Base-by-base conservation (phyloP, 2,113 vertebrate genomes). In the Charadrius vociferus region DNA sequence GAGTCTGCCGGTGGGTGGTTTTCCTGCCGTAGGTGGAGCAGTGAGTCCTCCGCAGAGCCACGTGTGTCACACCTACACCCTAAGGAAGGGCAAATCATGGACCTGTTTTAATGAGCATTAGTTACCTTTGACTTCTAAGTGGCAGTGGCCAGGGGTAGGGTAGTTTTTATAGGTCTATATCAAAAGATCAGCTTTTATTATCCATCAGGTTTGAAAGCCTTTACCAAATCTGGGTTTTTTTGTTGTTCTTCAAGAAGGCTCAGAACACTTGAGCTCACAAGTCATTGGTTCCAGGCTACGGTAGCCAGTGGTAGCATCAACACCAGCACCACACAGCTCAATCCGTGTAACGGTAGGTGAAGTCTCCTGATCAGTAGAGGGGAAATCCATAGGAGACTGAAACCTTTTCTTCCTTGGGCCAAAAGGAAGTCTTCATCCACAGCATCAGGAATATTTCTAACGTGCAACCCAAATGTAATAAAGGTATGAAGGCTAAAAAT, bases 401-500 rank as follows among this genome's bases (percentile, higher is more conserved):
- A 87, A 94, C 30, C 3, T 58, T 56, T 89, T 92, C 52, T 83
- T 82, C 49, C 78, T 41, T 75, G 34, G 50, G 43, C 49, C 49
- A 73, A 89, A 45, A 89, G 73, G 53, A 91, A 94, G 10, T 30
- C 36, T 85, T 53, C 66, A 50, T 89, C 73, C 58, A 39, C 52
- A 77, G 24, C 78, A 91, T 41, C 45, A 82, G 81, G 82, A 95
- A 72, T 85, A 80, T 91, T 94, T 91, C 86, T 85, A 70, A 66
- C 0, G 1, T 53, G 58, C 17, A 85, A 62, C 53, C 12, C 88
- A 95, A 85, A 50, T 37, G 59, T 87, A 66, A 85, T 17, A 94
- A 72, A 95, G 83, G 45, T 89, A 45, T 93, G 81, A 97, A 95
- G 47, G 53, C 43, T 68, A 37, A 77, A 90, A 94, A 68, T 45